These are phyloP conservation scores for Hemichromis elongatus DNA, from an alignment of 2,113 vertebrate species.

Conservation along the genomic window DNA sequence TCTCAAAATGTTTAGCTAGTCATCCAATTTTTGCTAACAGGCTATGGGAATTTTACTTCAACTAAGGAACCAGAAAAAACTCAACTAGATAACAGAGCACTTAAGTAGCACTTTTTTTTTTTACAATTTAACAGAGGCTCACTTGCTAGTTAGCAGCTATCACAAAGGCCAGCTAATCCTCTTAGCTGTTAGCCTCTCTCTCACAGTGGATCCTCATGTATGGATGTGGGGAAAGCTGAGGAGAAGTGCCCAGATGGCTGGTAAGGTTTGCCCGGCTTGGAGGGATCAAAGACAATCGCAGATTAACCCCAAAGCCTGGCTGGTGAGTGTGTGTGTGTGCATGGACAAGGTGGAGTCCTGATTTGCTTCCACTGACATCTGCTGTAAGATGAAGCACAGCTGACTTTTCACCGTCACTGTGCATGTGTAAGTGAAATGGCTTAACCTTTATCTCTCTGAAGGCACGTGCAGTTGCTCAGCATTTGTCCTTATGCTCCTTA, in stretches of 20 bases:
- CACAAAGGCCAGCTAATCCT: constrained; percentile 22
- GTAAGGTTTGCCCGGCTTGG: constrained; percentile 35
- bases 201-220: constrained; percentile 4
- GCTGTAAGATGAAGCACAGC: background rate
- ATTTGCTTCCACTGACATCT: constrained; percentile 31
- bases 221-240: constrained; percentile 11
- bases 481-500: constrained; percentile 10
- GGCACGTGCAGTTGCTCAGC: constrained; percentile 41
- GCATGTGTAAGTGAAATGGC: constrained; percentile 6
- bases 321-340: background rate
- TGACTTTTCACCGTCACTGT: constrained; percentile 8
- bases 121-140: background rate
- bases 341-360: constrained; percentile 3
- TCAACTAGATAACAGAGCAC: background rate
- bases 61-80: background rate
- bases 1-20: background rate
- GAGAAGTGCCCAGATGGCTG: constrained; percentile 48
- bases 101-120: background rate
- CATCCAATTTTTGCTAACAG: background rate
- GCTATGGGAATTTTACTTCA: background rate
- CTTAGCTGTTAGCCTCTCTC: background rate
- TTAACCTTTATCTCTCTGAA: constrained; percentile 48
- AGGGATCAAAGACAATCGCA: constrained; percentile 52
- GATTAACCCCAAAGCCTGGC: constrained; percentile 45
- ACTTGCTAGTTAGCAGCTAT: constrained; percentile 24